Conservation (phyloP, 2,888 invertebrate species). For the Paralinhomoeus sp. region DNA sequence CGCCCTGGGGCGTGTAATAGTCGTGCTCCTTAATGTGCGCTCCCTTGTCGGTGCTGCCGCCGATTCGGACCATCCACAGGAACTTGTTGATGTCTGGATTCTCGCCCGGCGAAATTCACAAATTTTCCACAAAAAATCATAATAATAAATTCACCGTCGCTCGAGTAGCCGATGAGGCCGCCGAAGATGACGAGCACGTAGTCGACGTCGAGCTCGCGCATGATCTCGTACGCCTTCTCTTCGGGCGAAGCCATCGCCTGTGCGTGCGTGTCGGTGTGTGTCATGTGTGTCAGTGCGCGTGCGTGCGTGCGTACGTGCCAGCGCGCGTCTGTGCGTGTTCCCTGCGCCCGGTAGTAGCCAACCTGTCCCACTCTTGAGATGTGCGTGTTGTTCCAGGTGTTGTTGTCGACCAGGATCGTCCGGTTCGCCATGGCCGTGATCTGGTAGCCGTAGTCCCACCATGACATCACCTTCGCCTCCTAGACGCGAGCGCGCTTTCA, state of each 20-base stretch:
- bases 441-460: conserved; percentile 97
- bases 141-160: conserved; percentile 60
- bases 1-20: conserved; percentile 66
- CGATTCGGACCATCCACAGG: conserved; percentile 94
- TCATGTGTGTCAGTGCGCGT: too few relatives aligned
- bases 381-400: conserved; percentile 98
- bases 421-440: conserved; percentile 98
- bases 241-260: conserved; percentile 86
- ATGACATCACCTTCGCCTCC: conserved; percentile 92
- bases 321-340: too few relatives aligned
- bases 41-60: conserved; percentile 80
- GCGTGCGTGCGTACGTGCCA: too few relatives aligned
- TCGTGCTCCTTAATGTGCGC: conserved; percentile 84
- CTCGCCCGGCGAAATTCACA: too few relatives aligned
- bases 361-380: conserved; percentile 81
- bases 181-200: conserved; percentile 95
- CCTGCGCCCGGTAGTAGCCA: too few relatives aligned
- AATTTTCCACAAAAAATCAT: too few relatives aligned
- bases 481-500: too few relatives aligned
- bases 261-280: too few relatives aligned
- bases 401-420: conserved; percentile 90
- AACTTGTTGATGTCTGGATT: conserved; percentile 85
- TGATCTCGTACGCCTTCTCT: conserved; percentile 88
- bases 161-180: conserved; percentile 90
- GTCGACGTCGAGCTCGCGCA: conserved; percentile 85